phyloP scores from a whole-genome alignment of 2,888 invertebrate genomes.

The Meiosimyza decipiens region DNA sequence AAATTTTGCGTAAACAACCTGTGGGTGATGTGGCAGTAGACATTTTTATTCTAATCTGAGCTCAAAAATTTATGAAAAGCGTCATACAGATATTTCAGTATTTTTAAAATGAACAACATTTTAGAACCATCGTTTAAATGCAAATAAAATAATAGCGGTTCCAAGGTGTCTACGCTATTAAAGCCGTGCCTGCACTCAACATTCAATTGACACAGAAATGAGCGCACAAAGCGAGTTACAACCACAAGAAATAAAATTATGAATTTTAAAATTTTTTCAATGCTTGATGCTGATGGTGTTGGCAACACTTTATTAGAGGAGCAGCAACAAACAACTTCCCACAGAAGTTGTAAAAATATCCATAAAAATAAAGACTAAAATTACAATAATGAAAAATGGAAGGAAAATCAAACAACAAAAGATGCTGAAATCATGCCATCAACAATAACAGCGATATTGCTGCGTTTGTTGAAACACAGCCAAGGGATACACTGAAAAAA shows the following conservation, averaged over 20 bases:
- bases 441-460: slow-evolving; percentile 44
- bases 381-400: not conserved
- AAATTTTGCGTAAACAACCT: too few species aligned
- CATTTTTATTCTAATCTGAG: too few species aligned
- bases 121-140: too few species aligned
- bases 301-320: slow-evolving; percentile 1
- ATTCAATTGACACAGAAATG: slow-evolving; percentile 12
- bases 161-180: slow-evolving; percentile 18
- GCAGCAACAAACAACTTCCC: slow-evolving; percentile 9
- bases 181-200: slow-evolving; percentile 17
- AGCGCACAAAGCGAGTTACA: slow-evolving; percentile 4
- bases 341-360: slow-evolving; percentile 9
- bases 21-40: too few species aligned
- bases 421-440: slow-evolving; percentile 61
- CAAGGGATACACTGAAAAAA: too few species aligned
- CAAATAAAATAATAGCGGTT: not conserved
- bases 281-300: not conserved
- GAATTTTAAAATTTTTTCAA: not conserved
- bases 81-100: too few species aligned
- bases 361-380: slow-evolving; percentile 1
- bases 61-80: too few species aligned
- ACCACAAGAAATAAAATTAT: not conserved
- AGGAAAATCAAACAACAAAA: slow-evolving; percentile 31
- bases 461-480: too few species aligned
- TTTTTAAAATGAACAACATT: too few species aligned